Evolutionary conservation across 2,113 vertebrate species (phyloP), one percentile per base, ranked within the genome.

Genomic region (Elanus axillaris): DNA sequence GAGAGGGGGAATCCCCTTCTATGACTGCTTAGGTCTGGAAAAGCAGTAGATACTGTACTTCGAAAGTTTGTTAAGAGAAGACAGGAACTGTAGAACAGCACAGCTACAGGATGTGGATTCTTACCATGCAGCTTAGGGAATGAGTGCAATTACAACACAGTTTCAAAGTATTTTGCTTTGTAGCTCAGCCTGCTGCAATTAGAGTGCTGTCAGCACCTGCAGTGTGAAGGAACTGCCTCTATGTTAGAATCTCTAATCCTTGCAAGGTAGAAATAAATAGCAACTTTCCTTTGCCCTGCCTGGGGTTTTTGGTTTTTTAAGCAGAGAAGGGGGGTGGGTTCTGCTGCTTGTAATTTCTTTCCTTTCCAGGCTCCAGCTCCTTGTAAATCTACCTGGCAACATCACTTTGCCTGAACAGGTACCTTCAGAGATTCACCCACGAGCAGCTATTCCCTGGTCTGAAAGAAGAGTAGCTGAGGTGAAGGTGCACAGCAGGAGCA

Each of bases 391-490:
- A 16, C 23, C 1, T 6, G 0, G 17, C 13, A 17, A 6, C 13
- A 6, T 0, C 1, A 2, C 47, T 48, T 3, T 42, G 76, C 34
- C 16, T 0, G 42, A 31, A 50, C 9, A 34, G 23, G 1, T 0
- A 17, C 31, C 62, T 3, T 17, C 56, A 14, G 32, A 8, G n/a
- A 5, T 1, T 3, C 1, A 9, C 27, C n/a, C 34, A 7, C 0
- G 1, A 17, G 50, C 22, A 16, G 1, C 7, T 2, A 0, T 0
- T 3, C 29, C 43, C 8, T 0, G 23, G 19, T 1, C 20, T 0
- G 16, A 3, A 16, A 3, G 15, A 7, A 1, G 1, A 5, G 42
- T 1, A 4, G 19, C 31, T 5, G 19, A 12, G 48, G 9, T 2
- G 48, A 9, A 4, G 52, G 58, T 6, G 69, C 13, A 1, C 22